phyloP scores from a whole-genome alignment of 2,113 vertebrate species.

The Sialia sialis region DNA sequence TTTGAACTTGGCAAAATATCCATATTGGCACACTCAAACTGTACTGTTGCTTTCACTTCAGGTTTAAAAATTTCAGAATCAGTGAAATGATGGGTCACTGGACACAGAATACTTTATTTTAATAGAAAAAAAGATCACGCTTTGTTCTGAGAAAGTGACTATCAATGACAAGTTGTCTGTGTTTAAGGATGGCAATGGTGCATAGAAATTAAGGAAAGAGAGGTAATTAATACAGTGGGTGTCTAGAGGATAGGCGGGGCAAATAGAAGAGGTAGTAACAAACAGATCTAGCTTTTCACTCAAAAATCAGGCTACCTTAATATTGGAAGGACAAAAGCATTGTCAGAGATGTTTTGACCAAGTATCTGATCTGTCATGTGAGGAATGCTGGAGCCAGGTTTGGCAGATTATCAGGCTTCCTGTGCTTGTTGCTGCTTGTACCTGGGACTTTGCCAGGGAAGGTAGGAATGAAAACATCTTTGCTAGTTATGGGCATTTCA shows the following conservation, averaged over 20 bases:
- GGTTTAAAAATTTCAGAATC: background rate
- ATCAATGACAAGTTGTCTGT: background rate
- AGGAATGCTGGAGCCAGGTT: background rate
- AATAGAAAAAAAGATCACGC: background rate
- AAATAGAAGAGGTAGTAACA: background rate
- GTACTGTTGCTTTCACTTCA: background rate
- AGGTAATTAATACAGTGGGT: background rate
- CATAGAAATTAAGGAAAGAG: background rate
- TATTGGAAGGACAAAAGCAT: background rate
- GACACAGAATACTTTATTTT: background rate
- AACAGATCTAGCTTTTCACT: background rate
- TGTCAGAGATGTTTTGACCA: background rate
- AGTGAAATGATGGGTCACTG: background rate
- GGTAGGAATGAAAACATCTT: background rate
- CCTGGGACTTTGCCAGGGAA: background rate
- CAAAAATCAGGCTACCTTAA: background rate
- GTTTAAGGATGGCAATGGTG: background rate
- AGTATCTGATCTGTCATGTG: background rate
- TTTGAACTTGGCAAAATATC: background rate
- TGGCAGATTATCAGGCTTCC: background rate
- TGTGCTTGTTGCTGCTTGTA: background rate
- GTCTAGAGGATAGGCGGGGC: background rate
- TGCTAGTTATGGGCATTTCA: background rate
- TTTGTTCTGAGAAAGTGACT: background rate
- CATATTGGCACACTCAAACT: background rate